phyloP scores from a whole-genome alignment of 2,888 invertebrate species.

The Drosophila affinis region DNA sequence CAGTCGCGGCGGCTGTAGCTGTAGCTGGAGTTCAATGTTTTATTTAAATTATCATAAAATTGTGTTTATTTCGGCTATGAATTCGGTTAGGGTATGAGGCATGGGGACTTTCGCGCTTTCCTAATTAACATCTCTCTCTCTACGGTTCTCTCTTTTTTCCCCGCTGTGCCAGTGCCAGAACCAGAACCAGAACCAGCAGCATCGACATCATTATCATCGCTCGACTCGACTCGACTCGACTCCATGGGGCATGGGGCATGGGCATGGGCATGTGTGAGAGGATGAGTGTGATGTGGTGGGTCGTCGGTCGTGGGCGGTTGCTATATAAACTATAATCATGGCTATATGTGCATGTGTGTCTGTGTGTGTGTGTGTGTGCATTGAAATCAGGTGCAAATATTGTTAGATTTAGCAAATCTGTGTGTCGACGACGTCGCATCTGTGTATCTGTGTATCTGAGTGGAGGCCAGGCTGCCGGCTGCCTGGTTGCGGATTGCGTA shows the following conservation, averaged over 20 bases:
- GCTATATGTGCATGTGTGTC: slow-evolving; percentile 7
- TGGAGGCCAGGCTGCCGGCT: not conserved
- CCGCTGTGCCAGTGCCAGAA: slow-evolving; percentile 18
- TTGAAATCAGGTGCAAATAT: slow-evolving; percentile 75
- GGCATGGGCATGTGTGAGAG: slow-evolving; percentile 12
- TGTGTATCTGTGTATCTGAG: slow-evolving; percentile 20
- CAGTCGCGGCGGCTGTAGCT: not conserved
- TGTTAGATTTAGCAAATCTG: slow-evolving; percentile 58
- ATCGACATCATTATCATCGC: slow-evolving; percentile 43
- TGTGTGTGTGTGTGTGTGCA: slow-evolving; percentile 28
- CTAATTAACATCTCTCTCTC: slow-evolving; percentile 28
- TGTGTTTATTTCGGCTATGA: not conserved
- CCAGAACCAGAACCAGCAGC: not conserved
- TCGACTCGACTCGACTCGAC: slow-evolving; percentile 22
- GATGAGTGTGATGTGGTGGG: slow-evolving; percentile 9
- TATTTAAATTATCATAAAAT: not conserved
- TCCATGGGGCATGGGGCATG: slow-evolving; percentile 37
- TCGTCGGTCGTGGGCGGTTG: slow-evolving; percentile 7
- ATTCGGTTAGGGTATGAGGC: slow-evolving; percentile 12
- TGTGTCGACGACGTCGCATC: slow-evolving; percentile 34
- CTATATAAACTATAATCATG: slow-evolving; percentile 53
- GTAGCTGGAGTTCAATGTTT: not conserved
- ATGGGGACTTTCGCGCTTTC: slow-evolving; percentile 16
- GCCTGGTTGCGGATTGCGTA: slow-evolving; percentile 17
- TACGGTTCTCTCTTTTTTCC: slow-evolving; percentile 13